A percentile compares a stretch with the other conserved stretches of the same genome.
Evolutionary conservation across 35 echinoderm and acorn worm genomes (phyloP).

Genomic region (Chiridota heheva): DNA sequence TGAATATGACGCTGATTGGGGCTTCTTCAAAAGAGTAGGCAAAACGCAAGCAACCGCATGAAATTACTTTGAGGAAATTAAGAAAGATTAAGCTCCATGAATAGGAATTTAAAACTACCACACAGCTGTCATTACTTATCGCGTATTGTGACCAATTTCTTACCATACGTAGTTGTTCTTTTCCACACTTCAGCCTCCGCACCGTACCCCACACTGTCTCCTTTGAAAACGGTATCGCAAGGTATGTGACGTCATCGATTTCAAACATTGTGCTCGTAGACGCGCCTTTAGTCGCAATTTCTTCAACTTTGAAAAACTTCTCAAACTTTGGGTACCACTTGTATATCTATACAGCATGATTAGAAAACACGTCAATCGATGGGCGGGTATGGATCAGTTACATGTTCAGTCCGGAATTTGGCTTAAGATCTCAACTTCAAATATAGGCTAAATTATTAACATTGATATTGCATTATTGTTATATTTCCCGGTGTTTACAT

Average conservation of each 20-base stretch:
- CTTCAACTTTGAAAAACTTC: conserved; percentile 31
- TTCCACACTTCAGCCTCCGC: not conserved
- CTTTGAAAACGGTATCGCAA: conserved; percentile 10
- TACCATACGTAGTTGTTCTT: conserved; percentile 14
- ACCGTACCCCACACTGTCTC: not conserved
- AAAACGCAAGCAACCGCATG: too few species aligned
- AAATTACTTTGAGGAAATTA: too few species aligned
- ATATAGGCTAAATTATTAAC: too few species aligned
- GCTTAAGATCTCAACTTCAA: too few species aligned
- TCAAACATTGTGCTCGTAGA: conserved; percentile 13
- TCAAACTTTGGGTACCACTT: conserved; percentile 14
- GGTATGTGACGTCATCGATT: not conserved
- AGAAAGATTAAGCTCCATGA: too few species aligned
- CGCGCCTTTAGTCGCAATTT: not conserved
- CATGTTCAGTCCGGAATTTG: too few species aligned
- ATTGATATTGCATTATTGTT: too few species aligned
- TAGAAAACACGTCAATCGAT: not conserved
- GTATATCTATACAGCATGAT: not conserved
- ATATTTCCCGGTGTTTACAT: too few species aligned
- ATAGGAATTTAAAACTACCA: too few species aligned
- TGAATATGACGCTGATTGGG: too few species aligned
- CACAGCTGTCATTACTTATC: too few species aligned
- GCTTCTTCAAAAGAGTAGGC: too few species aligned
- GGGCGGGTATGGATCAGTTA: not conserved
- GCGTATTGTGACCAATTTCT: not conserved